These are phyloP conservation scores for Illadopsis cleaveri DNA, from an alignment of 2,113 vertebrate genomes.

Conservation along the genomic window DNA sequence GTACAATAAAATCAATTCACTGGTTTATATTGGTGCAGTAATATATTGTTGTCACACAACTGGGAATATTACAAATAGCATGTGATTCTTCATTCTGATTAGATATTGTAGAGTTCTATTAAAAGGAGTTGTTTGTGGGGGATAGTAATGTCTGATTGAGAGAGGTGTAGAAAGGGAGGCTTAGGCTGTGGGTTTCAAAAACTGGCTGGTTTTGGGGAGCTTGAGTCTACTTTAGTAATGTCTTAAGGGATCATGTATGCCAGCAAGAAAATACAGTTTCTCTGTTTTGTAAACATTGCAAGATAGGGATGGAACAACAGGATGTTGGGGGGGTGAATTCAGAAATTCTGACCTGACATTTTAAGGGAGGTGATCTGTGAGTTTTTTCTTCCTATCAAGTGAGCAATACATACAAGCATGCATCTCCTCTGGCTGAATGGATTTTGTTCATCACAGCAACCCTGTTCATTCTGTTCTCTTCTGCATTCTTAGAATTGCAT, in stretches of 20 bases:
- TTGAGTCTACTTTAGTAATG: background rate
- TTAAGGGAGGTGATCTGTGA: background rate
- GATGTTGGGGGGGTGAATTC: background rate
- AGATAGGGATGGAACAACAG: background rate
- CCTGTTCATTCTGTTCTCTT: background rate
- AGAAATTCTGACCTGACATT: background rate
- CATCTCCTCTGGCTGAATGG: background rate
- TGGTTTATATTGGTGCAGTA: background rate
- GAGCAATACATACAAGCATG: background rate
- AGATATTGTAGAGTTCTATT: background rate
- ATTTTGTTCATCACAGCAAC: background rate
- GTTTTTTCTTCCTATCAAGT: background rate
- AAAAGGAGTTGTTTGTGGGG: background rate
- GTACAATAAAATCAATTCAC: slow-evolving; percentile 28
- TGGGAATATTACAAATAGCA: background rate
- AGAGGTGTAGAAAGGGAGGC: background rate
- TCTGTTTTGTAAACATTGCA: background rate
- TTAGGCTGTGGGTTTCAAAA: background rate
- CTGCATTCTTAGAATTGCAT: background rate
- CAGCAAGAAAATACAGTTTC: background rate
- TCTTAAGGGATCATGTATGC: background rate
- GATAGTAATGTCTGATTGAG: background rate
- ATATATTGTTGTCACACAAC: background rate
- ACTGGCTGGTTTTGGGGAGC: background rate
- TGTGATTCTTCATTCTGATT: background rate